These are phyloP conservation scores for Lithophane ornitopus DNA, from an alignment of 2,888 invertebrate genomes.

Conservation along the genomic window DNA sequence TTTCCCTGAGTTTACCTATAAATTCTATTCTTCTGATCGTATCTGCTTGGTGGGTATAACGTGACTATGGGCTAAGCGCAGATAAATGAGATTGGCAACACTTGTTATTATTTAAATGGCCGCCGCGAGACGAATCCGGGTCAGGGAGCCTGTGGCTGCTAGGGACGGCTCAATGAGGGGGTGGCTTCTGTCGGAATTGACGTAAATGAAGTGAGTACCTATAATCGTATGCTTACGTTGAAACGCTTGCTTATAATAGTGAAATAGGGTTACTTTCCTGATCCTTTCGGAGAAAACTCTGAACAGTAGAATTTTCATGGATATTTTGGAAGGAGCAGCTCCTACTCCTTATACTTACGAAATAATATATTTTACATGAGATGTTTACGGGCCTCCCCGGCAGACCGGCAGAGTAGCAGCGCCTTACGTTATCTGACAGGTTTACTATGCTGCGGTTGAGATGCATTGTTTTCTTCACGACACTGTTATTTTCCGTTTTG, in stretches of 20 bases:
- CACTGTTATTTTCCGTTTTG: slow-evolving; percentile 2
- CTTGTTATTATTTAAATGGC: slow-evolving; percentile 53
- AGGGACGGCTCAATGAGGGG: slow-evolving; percentile 6
- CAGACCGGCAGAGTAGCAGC: background rate
- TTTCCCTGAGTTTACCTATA: background rate
- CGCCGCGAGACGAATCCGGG: slow-evolving; percentile 15
- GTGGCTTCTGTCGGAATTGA: background rate
- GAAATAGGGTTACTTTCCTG: background rate
- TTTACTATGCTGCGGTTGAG: background rate
- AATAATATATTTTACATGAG: background rate
- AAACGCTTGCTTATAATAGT: background rate
- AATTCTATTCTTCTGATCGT: background rate
- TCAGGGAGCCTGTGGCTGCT: slow-evolving; percentile 7
- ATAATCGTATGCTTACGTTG: background rate
- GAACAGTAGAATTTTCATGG: background rate
- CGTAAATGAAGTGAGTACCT: background rate
- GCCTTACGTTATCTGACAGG: background rate
- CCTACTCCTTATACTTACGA: background rate
- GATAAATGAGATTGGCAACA: slow-evolving; percentile 51
- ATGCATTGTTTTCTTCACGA: background rate
- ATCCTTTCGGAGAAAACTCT: background rate
- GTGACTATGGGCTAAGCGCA: slow-evolving; percentile 23
- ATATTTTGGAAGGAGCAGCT: background rate
- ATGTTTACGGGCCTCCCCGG: background rate
- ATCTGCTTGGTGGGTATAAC: background rate